Base-by-base conservation (phyloP, 2,797 vertebrate genomes). In the Acridotheres tristis region DNA sequence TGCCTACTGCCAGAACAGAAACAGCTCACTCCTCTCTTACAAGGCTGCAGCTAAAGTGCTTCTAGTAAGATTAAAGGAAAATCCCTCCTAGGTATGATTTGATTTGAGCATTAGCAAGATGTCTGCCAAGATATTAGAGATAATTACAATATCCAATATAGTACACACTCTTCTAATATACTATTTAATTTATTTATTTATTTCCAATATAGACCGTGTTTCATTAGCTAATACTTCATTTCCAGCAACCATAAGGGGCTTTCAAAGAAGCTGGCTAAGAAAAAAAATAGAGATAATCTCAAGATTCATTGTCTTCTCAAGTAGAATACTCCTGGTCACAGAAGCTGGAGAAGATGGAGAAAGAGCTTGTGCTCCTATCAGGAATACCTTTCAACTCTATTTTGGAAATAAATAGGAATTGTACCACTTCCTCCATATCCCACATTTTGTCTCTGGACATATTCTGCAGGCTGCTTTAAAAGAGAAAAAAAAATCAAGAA, bases 21-120 rank as follows among this genome's bases (percentile, higher is more conserved):
- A 38, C 8, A 74, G 1, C 9, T 63, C 54, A 71, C 18, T 76
- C 3, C 40, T 22, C 32, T 48, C 42, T 30, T 42, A 63, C 11
- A 42, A 89, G 65, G 25, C 14, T 62, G 82, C n/a, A 78, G 19
- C 59, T 78, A 58, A 36, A 80, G 14, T 75, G 16, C 54, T 36
- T 32, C 34, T 80, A 69, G 53, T 36, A 91, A 85, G 36, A 47
- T 43, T 43, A 91, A 96, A 83, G 57, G 47, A 30, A 87, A 89
- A 82, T 40, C 51, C 10, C 7, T 57, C 11, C 48, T 83, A 36
- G 66, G 26, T 75, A 36, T 62, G 34, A 26, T 69, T 85, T 76
- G 26, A 73, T 61, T 48, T 73, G 63, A 85, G 38, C 68, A 62
- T 54, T 55, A 80, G 34, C 43, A 71, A 82, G 80, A 29, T 5